Evolutionary conservation across 2,113 vertebrate genomes (phyloP).

Genomic region (Macquaria australasica): DNA sequence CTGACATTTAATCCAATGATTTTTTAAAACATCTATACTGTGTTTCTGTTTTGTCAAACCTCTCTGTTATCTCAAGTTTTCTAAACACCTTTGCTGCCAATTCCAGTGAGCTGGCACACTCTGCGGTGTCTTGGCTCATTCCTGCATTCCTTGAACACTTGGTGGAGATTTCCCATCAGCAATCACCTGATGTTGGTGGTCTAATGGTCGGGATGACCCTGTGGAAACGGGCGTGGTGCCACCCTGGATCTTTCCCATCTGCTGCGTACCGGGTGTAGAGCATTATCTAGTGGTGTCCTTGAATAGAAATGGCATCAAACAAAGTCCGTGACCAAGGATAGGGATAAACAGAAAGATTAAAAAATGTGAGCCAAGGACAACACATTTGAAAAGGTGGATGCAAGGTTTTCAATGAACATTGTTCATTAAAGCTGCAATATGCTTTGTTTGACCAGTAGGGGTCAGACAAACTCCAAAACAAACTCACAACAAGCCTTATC

Average conservation of each 20-base stretch:
- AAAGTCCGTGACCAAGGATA: conserved; percentile 37
- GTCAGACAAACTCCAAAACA: conserved; percentile 3
- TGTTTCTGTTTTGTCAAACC: conserved; percentile 10
- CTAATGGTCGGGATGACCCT: conserved; percentile 82
- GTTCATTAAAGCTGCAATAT: background rate
- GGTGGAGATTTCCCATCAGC: conserved; percentile 68
- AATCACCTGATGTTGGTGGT: conserved; percentile 76
- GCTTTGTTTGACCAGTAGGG: background rate
- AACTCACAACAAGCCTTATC: background rate
- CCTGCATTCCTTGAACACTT: conserved; percentile 54
- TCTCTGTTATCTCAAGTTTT: conserved; percentile 12
- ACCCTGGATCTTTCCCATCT: conserved; percentile 81
- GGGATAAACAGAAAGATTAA: conserved; percentile 24
- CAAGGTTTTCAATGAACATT: conserved; percentile 12
- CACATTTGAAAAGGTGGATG: background rate
- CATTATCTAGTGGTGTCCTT: conserved; percentile 76
- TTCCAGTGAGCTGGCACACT: conserved; percentile 33
- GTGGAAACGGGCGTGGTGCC: conserved; percentile 75
- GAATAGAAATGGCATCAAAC: conserved; percentile 61
- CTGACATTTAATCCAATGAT: background rate
- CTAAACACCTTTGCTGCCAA: conserved; percentile 42
- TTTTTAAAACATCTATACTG: background rate
- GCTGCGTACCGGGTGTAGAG: conserved; percentile 54
- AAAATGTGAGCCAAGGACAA: conserved; percentile 19
- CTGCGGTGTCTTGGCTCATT: conserved; percentile 54